A percentile compares a stretch with the other conserved stretches of the same genome.
These are phyloP conservation scores for Drosophila grimshawi DNA, from an alignment of 1,140 invertebrate genomes.

Conservation along the genomic window DNA sequence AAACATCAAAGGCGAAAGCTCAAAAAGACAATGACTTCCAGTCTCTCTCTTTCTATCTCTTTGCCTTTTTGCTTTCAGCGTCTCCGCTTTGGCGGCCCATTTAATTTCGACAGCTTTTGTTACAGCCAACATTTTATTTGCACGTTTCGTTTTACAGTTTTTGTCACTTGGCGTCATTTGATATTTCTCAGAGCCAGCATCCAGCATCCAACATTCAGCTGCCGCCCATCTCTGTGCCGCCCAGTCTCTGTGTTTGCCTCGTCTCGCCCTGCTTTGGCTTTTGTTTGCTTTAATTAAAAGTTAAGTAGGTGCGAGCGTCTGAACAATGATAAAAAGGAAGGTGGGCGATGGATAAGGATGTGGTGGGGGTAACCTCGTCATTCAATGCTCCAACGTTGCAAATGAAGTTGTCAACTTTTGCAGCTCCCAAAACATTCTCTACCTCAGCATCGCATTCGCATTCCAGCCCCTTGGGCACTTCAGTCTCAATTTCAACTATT, in stretches of 20 bases:
- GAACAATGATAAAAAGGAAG: constrained; percentile 64
- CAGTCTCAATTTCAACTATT: constrained; percentile 80
- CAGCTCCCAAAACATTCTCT: constrained; percentile 24
- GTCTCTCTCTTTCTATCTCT: neutral
- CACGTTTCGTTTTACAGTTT: constrained; percentile 82
- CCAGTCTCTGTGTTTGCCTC: neutral
- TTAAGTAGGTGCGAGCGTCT: constrained; percentile 78
- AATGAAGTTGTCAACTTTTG: constrained; percentile 80
- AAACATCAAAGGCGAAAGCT: constrained; percentile 57
- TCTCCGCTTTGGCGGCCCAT: constrained; percentile 70
- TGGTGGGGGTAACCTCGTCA: neutral
- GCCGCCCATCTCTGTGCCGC: neutral
- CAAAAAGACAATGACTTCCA: constrained; percentile 48
- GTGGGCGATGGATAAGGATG: neutral
- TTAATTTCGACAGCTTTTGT: constrained; percentile 82
- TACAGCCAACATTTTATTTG: constrained; percentile 82
- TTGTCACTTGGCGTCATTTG: constrained; percentile 77
- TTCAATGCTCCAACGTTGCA: constrained; percentile 55
- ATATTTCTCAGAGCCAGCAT: constrained; percentile 54
- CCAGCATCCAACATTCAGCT: neutral
- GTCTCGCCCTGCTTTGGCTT: constrained; percentile 49
- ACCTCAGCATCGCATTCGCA: neutral
- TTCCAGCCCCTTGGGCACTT: constrained; percentile 24
- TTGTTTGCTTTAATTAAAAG: constrained; percentile 83
- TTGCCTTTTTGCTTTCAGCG: neutral